A percentile compares a stretch with the other conserved stretches of the same genome.
These are phyloP conservation scores for Iselma pallidipennis DNA, from an alignment of 2,888 invertebrate genomes.

Conservation along the genomic window DNA sequence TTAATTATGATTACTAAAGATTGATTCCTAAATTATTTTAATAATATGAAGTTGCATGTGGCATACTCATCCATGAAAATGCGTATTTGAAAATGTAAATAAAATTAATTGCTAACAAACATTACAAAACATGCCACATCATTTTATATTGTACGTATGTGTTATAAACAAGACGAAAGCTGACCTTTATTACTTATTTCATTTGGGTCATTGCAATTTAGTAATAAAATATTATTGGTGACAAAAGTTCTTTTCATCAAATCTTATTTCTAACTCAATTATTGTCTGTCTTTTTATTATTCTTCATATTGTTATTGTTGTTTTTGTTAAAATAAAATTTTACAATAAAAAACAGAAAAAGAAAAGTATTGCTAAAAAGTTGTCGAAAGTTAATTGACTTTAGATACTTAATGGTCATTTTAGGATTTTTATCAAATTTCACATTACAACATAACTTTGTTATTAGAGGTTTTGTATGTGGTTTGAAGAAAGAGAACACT, in stretches of 20 bases:
- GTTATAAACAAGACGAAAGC: conserved; percentile 26
- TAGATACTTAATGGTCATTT: background rate
- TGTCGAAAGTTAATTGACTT: background rate
- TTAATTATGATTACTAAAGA: too few relatives aligned
- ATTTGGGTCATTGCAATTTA: conserved; percentile 25
- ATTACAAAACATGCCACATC: conserved; percentile 19
- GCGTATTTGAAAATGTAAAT: conserved; percentile 14
- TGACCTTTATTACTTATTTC: conserved; percentile 19
- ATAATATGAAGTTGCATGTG: background rate
- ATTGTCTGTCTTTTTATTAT: background rate
- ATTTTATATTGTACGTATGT: background rate
- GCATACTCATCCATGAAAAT: background rate
- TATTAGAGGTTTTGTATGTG: background rate
- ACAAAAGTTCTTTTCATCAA: conserved; percentile 6
- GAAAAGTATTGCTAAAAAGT: too few relatives aligned
- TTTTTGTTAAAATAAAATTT: background rate
- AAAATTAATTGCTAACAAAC: conserved; percentile 24
- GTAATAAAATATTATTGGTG: background rate
- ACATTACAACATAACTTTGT: background rate
- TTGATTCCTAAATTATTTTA: background rate
- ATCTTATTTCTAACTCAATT: conserved; percentile 5
- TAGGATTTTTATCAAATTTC: background rate
- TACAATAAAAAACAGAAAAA: too few relatives aligned
- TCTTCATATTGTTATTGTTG: conserved; percentile 1
- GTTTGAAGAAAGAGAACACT: background rate